Evolutionary conservation across 2,888 invertebrate species (phyloP), one percentile per base, ranked within the genome.

Genomic region (Molanna angustata): DNA sequence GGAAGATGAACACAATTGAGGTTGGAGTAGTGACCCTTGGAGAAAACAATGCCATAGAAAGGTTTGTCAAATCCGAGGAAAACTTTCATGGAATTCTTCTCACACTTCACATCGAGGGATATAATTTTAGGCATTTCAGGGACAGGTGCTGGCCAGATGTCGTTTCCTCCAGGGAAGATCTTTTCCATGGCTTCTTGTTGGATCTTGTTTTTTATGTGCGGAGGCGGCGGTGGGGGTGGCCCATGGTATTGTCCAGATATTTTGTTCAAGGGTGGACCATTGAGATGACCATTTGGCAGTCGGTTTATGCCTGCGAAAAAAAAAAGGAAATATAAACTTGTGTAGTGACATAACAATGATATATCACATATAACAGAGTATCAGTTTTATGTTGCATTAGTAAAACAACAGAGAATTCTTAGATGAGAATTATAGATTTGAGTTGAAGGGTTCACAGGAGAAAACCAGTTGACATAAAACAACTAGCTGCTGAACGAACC

Each of bases 41-140:
- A 93, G 77, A 94, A 94, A 32, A 94, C 90, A 43, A 94, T 93
- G n/a, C 94, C 94, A 64, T 90, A 92, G 78, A 94, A 94, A 0
- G 94, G 94, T 65, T 93, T 91, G 65, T 94, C 94, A 65, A 94
- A 94, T 59, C 91, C 90, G n/a, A 94, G 80, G 64, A 90, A 92
- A 1, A 95, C 93, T 68, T 94, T 88, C 94, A 95, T 95, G 50
- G 90, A 80, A 65, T 88, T 93, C 68, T 94, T 94, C 71, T 94
- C 94, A 69, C 94, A 95, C 69, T 94, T 94, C 0, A 94, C 94
- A 64, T 95, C 94, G 9, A 94, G 74, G 1, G 92, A 91, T 7
- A 92, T 84, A 56, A 94, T 94, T 71, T 94, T 93, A 0, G 94
- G 94, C 91, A 93, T 93, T 63, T 94, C 94, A 7, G 88, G 88